Conservation (phyloP, 37 sponge, comb jelly and placozoan species). For the Lycopodina hypogea region DNA sequence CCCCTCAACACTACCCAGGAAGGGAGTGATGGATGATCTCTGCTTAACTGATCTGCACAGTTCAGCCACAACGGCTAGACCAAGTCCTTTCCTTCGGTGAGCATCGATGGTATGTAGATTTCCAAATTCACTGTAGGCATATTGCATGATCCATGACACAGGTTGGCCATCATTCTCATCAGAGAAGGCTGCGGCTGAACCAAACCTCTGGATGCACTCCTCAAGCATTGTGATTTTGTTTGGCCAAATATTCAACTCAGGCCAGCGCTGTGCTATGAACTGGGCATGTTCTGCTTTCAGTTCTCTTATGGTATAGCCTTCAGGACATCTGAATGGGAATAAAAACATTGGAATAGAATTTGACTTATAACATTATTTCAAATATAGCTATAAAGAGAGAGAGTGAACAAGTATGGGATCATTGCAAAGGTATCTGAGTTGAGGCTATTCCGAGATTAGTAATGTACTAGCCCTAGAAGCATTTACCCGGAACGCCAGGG, state of each 20-base stretch:
- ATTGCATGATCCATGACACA: not conserved
- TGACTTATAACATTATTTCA: too few relatives aligned
- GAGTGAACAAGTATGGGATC: too few relatives aligned
- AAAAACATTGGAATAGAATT: too few relatives aligned
- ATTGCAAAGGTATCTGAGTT: too few relatives aligned
- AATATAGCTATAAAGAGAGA: too few relatives aligned
- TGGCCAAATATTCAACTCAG: not conserved
- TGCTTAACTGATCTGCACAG: not conserved
- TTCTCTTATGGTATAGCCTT: not conserved
- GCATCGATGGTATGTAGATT: not conserved
- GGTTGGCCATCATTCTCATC: not conserved
- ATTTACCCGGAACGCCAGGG: too few relatives aligned
- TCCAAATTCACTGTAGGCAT: not conserved
- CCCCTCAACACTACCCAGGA: too few relatives aligned
- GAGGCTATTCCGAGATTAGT: too few relatives aligned
- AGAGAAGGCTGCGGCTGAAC: not conserved
- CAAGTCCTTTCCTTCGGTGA: constrained; percentile 1
- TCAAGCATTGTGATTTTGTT: not conserved
- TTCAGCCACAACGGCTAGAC: not conserved
- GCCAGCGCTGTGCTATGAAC: not conserved
- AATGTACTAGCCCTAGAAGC: too few relatives aligned
- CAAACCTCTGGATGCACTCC: not conserved
- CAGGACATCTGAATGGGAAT: not conserved
- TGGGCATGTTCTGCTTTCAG: not conserved
- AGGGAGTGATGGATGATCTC: too few relatives aligned